Evolutionary conservation across 2,888 invertebrate species (phyloP).

Genomic region (Hirtodrosophila duncani): DNA sequence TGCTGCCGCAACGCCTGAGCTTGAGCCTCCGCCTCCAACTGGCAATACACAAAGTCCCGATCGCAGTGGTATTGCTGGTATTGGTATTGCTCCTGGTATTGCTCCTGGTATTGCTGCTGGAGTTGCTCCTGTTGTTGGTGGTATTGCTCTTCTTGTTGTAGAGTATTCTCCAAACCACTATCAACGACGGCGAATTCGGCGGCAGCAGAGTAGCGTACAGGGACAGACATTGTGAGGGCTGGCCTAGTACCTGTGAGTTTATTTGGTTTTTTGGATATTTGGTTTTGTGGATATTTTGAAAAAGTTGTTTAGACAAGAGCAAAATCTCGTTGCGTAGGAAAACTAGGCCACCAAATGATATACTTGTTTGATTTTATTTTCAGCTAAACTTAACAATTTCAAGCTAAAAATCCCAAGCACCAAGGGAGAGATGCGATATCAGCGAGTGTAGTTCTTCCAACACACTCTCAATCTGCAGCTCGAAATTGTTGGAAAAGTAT

Average conservation of each 20-base stretch:
- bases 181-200: slow-evolving; percentile 78
- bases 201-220: slow-evolving; percentile 79
- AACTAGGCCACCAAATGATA: slow-evolving; percentile 48
- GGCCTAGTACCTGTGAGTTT: slow-evolving; percentile 79
- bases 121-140: slow-evolving; percentile 61
- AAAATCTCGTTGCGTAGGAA: slow-evolving; percentile 26
- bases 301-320: slow-evolving; percentile 35
- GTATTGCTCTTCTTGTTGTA: slow-evolving; percentile 76
- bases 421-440: slow-evolving; percentile 53
- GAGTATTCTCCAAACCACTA: slow-evolving; percentile 77
- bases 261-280: slow-evolving; percentile 31
- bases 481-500: no score
- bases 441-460: slow-evolving; percentile 37
- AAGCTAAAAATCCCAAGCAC: slow-evolving; percentile 35
- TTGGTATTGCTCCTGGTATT: slow-evolving; percentile 37
- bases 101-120: slow-evolving; percentile 55
- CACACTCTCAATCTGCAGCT: slow-evolving; percentile 69
- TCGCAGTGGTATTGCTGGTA: slow-evolving; percentile 34
- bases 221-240: slow-evolving; percentile 80
- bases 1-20: slow-evolving; percentile 65
- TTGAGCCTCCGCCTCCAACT: slow-evolving; percentile 47
- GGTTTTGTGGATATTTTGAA: slow-evolving; percentile 22
- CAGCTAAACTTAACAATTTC: slow-evolving; percentile 61
- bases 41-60: slow-evolving; percentile 59
- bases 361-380: slow-evolving; percentile 74